phyloP scores from a whole-genome alignment of 2,797 vertebrate species.

The Poeciliopsis gracilis region DNA sequence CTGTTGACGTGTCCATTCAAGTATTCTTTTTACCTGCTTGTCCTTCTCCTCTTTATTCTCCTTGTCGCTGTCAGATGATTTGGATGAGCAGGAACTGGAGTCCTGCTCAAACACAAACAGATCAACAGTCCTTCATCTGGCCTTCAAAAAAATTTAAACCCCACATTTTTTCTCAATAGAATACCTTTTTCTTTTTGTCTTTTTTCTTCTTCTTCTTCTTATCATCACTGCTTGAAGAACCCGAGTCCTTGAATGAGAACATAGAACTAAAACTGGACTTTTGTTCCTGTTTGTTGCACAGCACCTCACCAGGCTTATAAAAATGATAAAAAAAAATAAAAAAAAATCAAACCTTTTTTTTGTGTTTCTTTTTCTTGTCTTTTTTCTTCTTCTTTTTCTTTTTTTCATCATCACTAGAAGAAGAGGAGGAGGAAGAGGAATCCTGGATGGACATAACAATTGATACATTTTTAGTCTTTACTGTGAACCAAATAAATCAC shows the following conservation, averaged over 20 bases:
- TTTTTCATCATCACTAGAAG: conserved; percentile 24
- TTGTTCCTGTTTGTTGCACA: background rate
- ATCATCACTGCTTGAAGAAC: conserved; percentile 55
- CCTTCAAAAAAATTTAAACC: background rate
- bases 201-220: conserved; percentile 57
- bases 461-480: background rate
- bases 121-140: background rate
- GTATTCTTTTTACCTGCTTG: conserved; percentile 35
- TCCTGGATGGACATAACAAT: conserved; percentile 38
- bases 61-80: conserved; percentile 33
- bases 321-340: background rate
- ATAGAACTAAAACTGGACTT: background rate
- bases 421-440: conserved; percentile 39
- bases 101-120: conserved; percentile 45
- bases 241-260: conserved; percentile 50
- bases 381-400: conserved; percentile 62
- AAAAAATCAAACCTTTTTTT: conserved; percentile 46
- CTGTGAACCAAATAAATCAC: background rate
- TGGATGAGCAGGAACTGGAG: conserved; percentile 36
- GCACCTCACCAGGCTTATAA: background rate
- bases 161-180: background rate
- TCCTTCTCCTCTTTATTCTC: conserved; percentile 56
- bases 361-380: conserved; percentile 58
- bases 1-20: background rate
- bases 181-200: conserved; percentile 30